Conservation (phyloP, 2,888 invertebrate species). For the Tuberolachnus salignus region DNA sequence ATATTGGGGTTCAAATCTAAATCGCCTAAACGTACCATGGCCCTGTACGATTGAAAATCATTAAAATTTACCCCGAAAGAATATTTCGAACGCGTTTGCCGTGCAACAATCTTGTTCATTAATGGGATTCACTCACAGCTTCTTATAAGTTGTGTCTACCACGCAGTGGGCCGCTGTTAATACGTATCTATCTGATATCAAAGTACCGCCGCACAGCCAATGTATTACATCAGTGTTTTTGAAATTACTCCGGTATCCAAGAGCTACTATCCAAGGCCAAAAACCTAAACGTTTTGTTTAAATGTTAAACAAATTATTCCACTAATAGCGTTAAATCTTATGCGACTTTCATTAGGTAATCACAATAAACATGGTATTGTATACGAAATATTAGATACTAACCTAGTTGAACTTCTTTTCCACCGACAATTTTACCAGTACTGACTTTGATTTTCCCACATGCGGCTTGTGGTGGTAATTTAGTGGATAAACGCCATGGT, state of each 20-base stretch:
- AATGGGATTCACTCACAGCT: slow-evolving; percentile 66
- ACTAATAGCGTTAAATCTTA: background rate
- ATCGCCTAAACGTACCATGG: slow-evolving; percentile 57
- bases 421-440: background rate
- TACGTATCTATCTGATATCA: slow-evolving; percentile 16
- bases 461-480: background rate
- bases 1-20: slow-evolving; percentile 55
- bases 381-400: background rate
- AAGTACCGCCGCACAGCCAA: slow-evolving; percentile 60
- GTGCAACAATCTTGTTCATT: background rate
- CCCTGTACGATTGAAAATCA: slow-evolving; percentile 26
- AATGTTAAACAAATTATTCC: background rate
- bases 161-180: slow-evolving; percentile 64
- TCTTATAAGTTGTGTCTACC: slow-evolving; percentile 64
- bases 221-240: slow-evolving; percentile 58
- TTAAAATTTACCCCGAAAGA: background rate
- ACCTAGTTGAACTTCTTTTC: background rate
- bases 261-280: slow-evolving; percentile 80
- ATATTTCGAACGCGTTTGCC: background rate
- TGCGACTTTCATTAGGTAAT: background rate
- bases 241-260: slow-evolving; percentile 69
- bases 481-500: background rate
- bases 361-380: background rate
- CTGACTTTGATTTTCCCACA: background rate
- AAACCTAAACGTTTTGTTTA: slow-evolving; percentile 65